Conservation (phyloP, 1,140 invertebrate genomes). For the Teleopsis dalmanni region DNA sequence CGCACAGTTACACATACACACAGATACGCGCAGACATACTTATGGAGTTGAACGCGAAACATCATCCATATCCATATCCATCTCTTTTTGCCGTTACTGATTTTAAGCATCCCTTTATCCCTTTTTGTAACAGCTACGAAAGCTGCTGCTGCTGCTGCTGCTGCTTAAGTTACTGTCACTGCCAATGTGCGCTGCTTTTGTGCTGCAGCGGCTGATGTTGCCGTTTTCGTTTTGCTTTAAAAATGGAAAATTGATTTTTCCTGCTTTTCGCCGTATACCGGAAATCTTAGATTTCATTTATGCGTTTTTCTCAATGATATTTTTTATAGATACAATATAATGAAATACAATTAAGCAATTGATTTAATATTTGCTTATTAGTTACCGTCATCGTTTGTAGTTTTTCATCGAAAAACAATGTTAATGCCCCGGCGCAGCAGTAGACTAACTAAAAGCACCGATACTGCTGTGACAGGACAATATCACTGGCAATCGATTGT, state of each 20-base stretch:
- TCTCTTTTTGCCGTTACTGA: not conserved
- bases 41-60: too few relatives aligned
- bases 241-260: slow-evolving; percentile 46
- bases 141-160: not conserved
- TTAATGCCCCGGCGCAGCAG: slow-evolving; percentile 81
- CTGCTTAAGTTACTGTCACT: not conserved
- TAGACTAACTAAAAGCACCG: slow-evolving; percentile 52
- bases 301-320: too few relatives aligned
- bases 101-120: slow-evolving; percentile 6
- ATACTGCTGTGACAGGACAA: slow-evolving; percentile 94
- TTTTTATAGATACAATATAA: too few relatives aligned
- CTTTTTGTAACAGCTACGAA: not conserved
- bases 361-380: not conserved
- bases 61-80: not conserved
- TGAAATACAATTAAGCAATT: too few relatives aligned
- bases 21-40: not conserved
- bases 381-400: slow-evolving; percentile 21
- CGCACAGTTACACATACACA: not conserved
- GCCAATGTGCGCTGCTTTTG: not conserved
- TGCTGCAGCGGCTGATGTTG: not conserved
- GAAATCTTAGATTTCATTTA: too few relatives aligned
- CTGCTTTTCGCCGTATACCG: slow-evolving; percentile 32
- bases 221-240: slow-evolving; percentile 29
- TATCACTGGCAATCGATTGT: slow-evolving; percentile 59
- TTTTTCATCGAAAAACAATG: slow-evolving; percentile 39